Conservation (phyloP, 1,140 invertebrate species). For the Drosophila lowei region DNA sequence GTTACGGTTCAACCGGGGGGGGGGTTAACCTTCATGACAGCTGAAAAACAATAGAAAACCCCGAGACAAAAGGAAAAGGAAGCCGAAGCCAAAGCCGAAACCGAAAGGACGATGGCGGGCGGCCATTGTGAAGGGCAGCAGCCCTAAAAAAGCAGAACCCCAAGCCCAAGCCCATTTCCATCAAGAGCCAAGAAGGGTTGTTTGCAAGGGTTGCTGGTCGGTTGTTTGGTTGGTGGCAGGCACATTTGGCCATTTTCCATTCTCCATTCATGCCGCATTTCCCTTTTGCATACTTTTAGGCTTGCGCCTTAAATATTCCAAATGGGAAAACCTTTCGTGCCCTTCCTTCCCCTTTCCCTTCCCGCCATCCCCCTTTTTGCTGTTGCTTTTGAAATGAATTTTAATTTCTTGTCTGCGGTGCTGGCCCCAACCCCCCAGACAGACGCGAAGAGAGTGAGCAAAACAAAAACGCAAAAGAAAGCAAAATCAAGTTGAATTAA, state of each 20-base stretch:
- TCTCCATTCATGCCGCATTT: conserved; percentile 5
- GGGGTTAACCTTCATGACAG: conserved; percentile 54
- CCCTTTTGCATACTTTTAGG: conserved; percentile 74
- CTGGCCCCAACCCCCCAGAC: conserved; percentile 7
- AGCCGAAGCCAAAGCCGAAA: too few relatives aligned
- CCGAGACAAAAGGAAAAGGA: conserved; percentile 60
- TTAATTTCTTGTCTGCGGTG: conserved; percentile 80
- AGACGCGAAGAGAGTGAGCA: conserved; percentile 42
- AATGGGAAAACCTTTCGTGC: conserved; percentile 33
- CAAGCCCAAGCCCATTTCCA: too few relatives aligned
- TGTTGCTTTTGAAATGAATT: conserved; percentile 75
- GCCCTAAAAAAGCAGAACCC: conserved; percentile 28
- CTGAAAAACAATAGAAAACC: conserved; percentile 66
- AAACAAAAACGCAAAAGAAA: conserved; percentile 78
- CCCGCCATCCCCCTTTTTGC: neutral
- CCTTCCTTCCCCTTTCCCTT: too few relatives aligned
- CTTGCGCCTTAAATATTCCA: conserved; percentile 78
- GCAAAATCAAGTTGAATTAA: conserved; percentile 82
- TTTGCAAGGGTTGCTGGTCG: conserved; percentile 51
- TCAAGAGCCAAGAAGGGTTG: conserved; percentile 44
- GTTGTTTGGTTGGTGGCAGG: too few relatives aligned
- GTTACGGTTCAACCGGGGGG: conserved; percentile 38
- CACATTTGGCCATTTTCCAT: conserved; percentile 1
- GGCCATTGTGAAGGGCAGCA: conserved; percentile 66
- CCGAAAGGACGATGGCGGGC: conserved; percentile 41